Base-by-base conservation (phyloP, 2,888 invertebrate species). In the Caenorhabditis plicata region DNA sequence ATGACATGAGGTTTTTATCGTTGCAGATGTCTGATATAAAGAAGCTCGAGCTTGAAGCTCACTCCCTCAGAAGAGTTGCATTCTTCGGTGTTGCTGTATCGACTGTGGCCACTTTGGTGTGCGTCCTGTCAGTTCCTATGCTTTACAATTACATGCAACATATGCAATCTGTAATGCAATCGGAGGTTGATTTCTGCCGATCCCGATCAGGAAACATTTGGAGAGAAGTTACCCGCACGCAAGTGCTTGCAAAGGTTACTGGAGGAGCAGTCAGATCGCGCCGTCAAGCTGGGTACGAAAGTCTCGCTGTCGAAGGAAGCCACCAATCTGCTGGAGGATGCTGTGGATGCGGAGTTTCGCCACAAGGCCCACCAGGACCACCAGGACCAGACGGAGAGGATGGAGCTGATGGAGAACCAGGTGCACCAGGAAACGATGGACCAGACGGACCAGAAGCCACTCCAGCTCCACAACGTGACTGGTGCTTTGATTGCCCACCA, bases 121-220 rank as follows among this genome's bases (percentile, higher is more conserved):
- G 71, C 61, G 69, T 68, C 31, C 40, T 74, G 38, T 60, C 68
- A 25, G 64, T 71, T 36, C 74, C 74, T 45, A 71, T 74, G 64
- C 40, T 74, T 27, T 74, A 72, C 68, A 74, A 73, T 64, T 74
- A 75, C 71, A 65, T 75, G 55, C 75, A 75, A 61, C 74, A 73
- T 55, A 71, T 75, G 71, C 68, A 68, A 46, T 68, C 67, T 7
- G 61, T 65, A 25, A 68, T 68, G 68, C 68, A 68, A 41, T 57
- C 57, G 48, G 70, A 70, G 43, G 60, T 70, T 36, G 67, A 70
- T 38, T 70, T 70, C 65, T 70, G 70, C 58, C 64, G 70, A 53
- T 68, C 74, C 47, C 63, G 74, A 25, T 70, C 71, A 19, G 56
- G 57, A 42, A 70, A 68, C 61, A 64, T 74, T 58, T 72, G 71